A percentile compares a stretch with the other conserved stretches of the same genome.
These are phyloP conservation scores for Drepana arcuata DNA, from an alignment of 1,140 invertebrate genomes.

Conservation along the genomic window DNA sequence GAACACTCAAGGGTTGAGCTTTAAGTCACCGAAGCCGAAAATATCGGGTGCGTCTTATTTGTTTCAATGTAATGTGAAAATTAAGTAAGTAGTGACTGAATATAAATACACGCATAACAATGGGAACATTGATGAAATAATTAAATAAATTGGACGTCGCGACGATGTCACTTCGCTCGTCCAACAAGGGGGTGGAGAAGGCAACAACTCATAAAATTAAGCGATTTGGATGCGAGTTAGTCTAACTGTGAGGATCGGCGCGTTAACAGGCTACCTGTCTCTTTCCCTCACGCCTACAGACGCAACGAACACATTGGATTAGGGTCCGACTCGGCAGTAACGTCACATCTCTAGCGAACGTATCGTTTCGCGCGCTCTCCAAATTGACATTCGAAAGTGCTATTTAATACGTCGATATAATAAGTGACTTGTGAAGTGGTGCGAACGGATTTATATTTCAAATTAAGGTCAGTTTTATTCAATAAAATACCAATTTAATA, in stretches of 20 bases:
- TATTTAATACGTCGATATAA: too few species aligned
- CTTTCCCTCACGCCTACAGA: constrained; percentile 24
- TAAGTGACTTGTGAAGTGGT: too few species aligned
- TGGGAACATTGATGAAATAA: constrained; percentile 4
- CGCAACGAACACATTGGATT: constrained; percentile 6
- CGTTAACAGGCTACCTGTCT: constrained; percentile 49
- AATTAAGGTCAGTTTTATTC: too few species aligned
- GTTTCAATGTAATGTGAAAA: too few species aligned
- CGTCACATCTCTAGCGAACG: constrained; percentile 14
- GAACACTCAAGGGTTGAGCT: too few species aligned
- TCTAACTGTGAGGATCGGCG: constrained; percentile 66
- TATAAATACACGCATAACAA: too few species aligned
- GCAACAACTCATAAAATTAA: constrained; percentile 75
- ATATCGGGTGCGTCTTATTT: too few species aligned
- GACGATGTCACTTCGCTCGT: constrained; percentile 34
- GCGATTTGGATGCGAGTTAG: constrained; percentile 72
- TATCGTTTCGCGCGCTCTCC: constrained; percentile 13
- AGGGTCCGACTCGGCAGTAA: constrained; percentile 17
- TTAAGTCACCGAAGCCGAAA: too few species aligned
- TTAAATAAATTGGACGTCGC: constrained; percentile 21
- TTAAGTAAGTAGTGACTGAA: too few species aligned
- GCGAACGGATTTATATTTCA: too few species aligned
- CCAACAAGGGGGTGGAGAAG: constrained; percentile 65
- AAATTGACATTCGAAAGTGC: too few species aligned
- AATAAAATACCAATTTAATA: too few species aligned